Evolutionary conservation across 1,140 invertebrate genomes (phyloP), one percentile per base, ranked within the genome.

Genomic region (Conus betulinus): DNA sequence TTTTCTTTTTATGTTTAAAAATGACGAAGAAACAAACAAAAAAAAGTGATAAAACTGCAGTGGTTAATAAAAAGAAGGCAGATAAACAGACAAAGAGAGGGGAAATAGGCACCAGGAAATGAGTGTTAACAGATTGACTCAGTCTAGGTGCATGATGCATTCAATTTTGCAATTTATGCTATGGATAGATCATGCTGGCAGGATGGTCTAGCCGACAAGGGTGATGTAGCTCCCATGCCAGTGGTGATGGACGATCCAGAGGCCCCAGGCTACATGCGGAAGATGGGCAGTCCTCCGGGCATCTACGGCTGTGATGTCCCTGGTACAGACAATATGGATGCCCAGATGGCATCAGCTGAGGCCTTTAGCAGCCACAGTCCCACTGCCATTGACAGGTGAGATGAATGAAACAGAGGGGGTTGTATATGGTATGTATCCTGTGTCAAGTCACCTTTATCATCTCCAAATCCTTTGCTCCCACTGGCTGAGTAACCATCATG

Each of bases 261-360:
- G 55, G 82, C 82, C 13, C 82, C 82, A 20, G 82, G 82, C 55
- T 84, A 84, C 63, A 86, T 89, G 67, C 71, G 88, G 13, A 89
- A 82, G 79, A 53, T 89, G 71, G 88, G 88, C 25, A 89, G 88
- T 52, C 88, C 88, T 4, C 88, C 88, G 3, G 84, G 84, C n/a
- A 89, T 89, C 84, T 11, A 53, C 15, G 78, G 85, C 83, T 39
- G 55, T 52, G 20, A 79, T 5, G 25, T 55, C 10, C 81, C 87
- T 13, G 55, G 57, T 55, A 52, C 27, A 39, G 27, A 60, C 78
- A 74, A 78, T 23, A 60, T 6, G 25, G 60, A 25, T 5, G 27
- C 5, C 7, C 25, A n/a, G 39, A 63, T 25, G n/a, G 84, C 39
- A 15, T 3, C 55, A n/a, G 57, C 13, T 84, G 82, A 84, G 6